A percentile compares a stretch with the other conserved stretches of the same genome.
Conservation (phyloP, 2,888 invertebrate species). For the Perdita meconis region DNA sequence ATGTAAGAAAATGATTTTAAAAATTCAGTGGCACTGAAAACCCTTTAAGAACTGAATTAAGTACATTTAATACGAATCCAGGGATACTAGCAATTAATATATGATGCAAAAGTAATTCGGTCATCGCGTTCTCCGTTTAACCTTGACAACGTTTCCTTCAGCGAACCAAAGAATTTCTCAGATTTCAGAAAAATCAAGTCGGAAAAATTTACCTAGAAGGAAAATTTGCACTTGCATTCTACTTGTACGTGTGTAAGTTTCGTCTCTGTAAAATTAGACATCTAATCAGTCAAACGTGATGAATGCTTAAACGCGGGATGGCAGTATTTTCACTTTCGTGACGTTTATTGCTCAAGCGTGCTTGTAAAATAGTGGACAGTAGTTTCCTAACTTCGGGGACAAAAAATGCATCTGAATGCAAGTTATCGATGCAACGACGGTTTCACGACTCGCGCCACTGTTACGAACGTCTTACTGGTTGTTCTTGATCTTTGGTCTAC, state of each 20-base stretch:
- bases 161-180: too few relatives aligned
- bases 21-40: neutral
- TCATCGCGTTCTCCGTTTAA: neutral
- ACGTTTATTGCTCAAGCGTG: neutral
- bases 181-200: too few relatives aligned
- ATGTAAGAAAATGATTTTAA: too few relatives aligned
- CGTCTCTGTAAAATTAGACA: neutral
- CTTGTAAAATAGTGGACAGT: neutral
- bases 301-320: neutral
- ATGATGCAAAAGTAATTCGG: neutral
- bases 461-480: conserved; percentile 55
- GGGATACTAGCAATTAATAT: too few relatives aligned
- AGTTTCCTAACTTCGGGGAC: conserved; percentile 3
- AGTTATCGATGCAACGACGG: conserved; percentile 16
- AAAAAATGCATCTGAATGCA: conserved; percentile 37
- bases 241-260: conserved; percentile 18
- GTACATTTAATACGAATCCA: too few relatives aligned
- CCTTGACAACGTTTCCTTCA: conserved; percentile 23
- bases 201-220: too few relatives aligned
- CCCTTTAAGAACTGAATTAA: neutral
- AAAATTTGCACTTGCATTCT: too few relatives aligned
- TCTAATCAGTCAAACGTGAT: neutral
- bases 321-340: neutral
- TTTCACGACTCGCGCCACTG: conserved; percentile 3
- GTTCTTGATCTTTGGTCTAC: conserved; percentile 77